Evolutionary conservation across 1,140 invertebrate species (phyloP).

Genomic region (Aphis gossypii): DNA sequence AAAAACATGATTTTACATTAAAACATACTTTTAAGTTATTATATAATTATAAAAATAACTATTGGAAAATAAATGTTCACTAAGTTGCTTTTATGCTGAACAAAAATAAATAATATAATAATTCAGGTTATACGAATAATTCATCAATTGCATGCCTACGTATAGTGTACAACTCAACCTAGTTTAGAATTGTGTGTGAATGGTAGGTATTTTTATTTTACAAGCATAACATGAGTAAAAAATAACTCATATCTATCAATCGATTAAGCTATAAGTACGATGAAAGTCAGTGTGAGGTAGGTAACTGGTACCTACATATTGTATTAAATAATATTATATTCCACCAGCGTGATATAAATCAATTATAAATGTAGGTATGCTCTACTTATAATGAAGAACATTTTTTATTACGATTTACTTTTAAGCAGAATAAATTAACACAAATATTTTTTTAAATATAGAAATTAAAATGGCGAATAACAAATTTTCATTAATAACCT

Average conservation of each 20-base stretch:
- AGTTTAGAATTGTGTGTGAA: neutral
- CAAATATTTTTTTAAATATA: neutral
- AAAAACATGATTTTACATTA: neutral
- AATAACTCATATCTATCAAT: neutral
- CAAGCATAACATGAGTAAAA: neutral
- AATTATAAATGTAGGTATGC: neutral
- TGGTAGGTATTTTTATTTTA: neutral
- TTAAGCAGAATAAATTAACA: neutral
- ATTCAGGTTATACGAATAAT: neutral
- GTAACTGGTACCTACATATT: constrained; percentile 1
- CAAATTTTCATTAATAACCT: neutral
- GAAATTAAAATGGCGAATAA: neutral
- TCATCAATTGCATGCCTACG: neutral
- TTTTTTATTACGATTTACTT: neutral
- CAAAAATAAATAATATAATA: neutral
- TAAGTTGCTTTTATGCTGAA: neutral
- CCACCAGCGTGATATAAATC: neutral
- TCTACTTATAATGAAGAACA: neutral
- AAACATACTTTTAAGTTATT: neutral
- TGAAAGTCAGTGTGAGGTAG: neutral
- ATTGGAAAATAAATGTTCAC: neutral
- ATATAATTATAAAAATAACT: neutral
- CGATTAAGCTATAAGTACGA: neutral
- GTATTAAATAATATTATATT: neutral
- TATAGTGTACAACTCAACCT: neutral